A percentile compares a stretch with the other conserved stretches of the same genome.
Evolutionary conservation across 2,113 vertebrate genomes (phyloP).

Genomic region (Xyrauchen texanus): DNA sequence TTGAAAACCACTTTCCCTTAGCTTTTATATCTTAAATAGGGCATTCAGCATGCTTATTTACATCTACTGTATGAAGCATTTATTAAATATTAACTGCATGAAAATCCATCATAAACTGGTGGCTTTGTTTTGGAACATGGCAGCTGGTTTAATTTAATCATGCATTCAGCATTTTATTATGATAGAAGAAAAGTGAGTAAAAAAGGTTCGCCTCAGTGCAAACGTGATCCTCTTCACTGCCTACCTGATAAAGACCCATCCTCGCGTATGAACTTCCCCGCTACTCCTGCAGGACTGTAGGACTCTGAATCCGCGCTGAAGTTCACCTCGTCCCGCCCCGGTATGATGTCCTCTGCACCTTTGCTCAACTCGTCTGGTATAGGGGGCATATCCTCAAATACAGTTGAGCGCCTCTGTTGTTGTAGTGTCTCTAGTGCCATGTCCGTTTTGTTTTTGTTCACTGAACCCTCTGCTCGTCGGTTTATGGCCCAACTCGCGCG

Average conservation of each 20-base stretch:
- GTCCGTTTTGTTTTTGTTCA: constrained; percentile 66
- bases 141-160: too few relatives aligned
- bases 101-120: too few relatives aligned
- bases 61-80: too few relatives aligned
- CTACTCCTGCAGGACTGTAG: constrained; percentile 38
- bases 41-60: too few relatives aligned
- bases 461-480: constrained; percentile 58
- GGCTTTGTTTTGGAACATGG: too few relatives aligned
- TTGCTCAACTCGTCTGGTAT: constrained; percentile 40
- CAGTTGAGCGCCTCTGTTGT: constrained; percentile 52
- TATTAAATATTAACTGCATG: too few relatives aligned
- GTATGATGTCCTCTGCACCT: constrained; percentile 45
- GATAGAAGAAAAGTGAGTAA: background rate
- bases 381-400: constrained; percentile 61
- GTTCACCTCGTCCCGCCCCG: constrained; percentile 38
- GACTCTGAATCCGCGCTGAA: constrained; percentile 46
- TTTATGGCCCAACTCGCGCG: constrained; percentile 53
- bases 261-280: constrained; percentile 51
- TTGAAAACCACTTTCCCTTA: background rate
- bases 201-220: background rate
- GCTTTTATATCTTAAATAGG: background rate
- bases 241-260: constrained; percentile 42
- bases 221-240: background rate
- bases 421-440: constrained; percentile 62
- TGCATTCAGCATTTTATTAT: background rate